Evolutionary conservation across 2,888 invertebrate species (phyloP), one percentile per base, ranked within the genome.

Genomic region (Sinotaia quadrata): DNA sequence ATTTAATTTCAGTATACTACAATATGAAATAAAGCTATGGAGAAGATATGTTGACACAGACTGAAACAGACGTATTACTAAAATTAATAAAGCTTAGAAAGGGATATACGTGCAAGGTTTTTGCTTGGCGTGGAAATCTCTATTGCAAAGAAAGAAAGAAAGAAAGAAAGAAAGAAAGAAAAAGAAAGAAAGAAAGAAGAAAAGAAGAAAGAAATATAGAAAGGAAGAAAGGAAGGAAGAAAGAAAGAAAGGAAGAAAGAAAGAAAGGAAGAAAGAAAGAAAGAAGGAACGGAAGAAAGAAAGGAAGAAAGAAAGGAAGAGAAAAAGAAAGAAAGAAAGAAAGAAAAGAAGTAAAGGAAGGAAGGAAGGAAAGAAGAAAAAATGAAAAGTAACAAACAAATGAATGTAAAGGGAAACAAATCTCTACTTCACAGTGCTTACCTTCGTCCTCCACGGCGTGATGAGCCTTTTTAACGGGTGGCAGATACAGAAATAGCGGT

Each of bases 401-500:
- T 4, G 34, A n/a, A 33, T n/a, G 21, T 18, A 33, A 18, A 33
- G 15, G 34, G 33, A 56, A 4, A 33, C 33, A 31, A n/a, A n/a
- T n/a, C n/a, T n/a, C n/a, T n/a, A n/a, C n/a, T n/a, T n/a, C n/a
- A n/a, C 41, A 12, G 18, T 41, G 29, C 52, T 54, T 15, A 65
- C 75, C 72, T 73, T 79, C 10, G 76, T 79, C 69, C 74, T 67
- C 24, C 47, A 71, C 58, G 72, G 75, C 34, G 74, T 83, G 72
- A 81, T 77, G 5, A 75, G 66, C 27, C 73, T 71, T 5, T 68
- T 70, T 63, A 82, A 79, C 10, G 85, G 85, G 29, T 82, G 80
- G 59, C 85, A 85, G 49, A 86, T 86, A 59, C 85, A 85, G 62
- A 85, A 79, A 61, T 85, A 86, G 21, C 85, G 75, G 71, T 86